These are phyloP conservation scores for Zaprionus taronus DNA, from an alignment of 1,140 invertebrate genomes.

Conservation along the genomic window DNA sequence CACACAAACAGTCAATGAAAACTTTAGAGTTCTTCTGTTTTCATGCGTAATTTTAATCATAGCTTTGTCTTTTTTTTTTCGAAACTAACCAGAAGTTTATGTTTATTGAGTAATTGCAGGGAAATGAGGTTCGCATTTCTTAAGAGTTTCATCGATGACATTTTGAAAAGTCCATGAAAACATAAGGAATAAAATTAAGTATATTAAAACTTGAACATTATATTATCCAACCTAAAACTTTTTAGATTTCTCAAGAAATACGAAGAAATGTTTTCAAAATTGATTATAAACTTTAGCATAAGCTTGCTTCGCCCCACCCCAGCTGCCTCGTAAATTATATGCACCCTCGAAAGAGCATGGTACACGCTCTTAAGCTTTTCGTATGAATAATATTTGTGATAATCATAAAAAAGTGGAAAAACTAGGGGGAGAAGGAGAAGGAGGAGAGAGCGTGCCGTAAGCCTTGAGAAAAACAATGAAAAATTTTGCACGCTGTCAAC, in stretches of 20 bases:
- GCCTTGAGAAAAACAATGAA: constrained; percentile 71
- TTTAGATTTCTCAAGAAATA: background rate
- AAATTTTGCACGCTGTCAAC: constrained; percentile 59
- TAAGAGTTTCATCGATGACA: background rate
- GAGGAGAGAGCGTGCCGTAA: constrained; percentile 16
- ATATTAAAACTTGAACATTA: background rate
- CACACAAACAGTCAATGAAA: constrained; percentile 3
- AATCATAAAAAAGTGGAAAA: constrained; percentile 44
- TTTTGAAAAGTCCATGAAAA: background rate
- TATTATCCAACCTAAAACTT: background rate
- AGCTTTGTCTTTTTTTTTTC: background rate
- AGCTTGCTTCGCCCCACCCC: background rate
- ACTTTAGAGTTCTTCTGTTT: constrained; percentile 1
- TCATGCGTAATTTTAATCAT: constrained; percentile 5
- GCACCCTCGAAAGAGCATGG: constrained; percentile 14
- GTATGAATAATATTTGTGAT: constrained; percentile 73
- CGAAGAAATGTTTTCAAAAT: background rate
- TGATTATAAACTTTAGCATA: constrained; percentile 13
- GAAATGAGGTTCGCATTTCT: background rate
- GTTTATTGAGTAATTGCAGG: background rate
- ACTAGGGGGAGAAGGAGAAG: too few relatives aligned
- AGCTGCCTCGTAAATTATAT: constrained; percentile 7
- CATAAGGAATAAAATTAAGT: background rate
- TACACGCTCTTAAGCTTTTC: constrained; percentile 53
- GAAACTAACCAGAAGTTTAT: background rate